Conservation (phyloP, 2,113 vertebrate genomes). For the Camelus bactrianus region DNA sequence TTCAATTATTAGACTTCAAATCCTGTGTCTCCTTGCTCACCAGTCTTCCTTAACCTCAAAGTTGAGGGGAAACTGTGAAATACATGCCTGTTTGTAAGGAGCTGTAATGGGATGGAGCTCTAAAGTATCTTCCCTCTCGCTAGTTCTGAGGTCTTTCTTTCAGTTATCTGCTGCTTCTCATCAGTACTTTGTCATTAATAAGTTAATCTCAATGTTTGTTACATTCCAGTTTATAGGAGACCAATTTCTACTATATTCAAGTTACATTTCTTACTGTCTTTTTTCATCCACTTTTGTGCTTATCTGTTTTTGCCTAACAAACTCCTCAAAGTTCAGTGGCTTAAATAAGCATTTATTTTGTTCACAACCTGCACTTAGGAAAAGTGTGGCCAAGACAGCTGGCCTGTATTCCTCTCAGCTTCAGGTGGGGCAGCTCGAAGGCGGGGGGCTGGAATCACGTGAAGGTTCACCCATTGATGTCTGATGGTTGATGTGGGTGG, state of each 20-base stretch:
- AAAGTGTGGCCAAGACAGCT: neutral
- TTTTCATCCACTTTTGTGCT: neutral
- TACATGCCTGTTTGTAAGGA: too few relatives aligned
- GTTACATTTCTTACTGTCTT: neutral
- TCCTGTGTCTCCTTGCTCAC: too few relatives aligned
- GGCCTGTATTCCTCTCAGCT: neutral
- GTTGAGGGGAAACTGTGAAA: too few relatives aligned
- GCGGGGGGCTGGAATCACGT: neutral
- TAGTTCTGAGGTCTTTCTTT: neutral
- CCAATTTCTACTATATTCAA: neutral
- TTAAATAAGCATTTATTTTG: neutral
- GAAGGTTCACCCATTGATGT: neutral
- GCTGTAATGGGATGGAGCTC: too few relatives aligned
- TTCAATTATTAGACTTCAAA: too few relatives aligned
- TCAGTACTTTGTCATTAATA: neutral
- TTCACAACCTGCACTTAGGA: neutral
- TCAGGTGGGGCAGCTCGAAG: neutral
- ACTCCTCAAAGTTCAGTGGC: neutral
- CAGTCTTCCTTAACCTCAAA: too few relatives aligned
- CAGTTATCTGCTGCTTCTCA: neutral
- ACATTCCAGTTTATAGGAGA: neutral
- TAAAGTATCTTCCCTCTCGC: neutral
- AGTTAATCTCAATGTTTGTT: neutral
- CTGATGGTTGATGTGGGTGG: neutral
- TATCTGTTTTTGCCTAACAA: neutral